Percentiles rank a stretch among this genome's conserved stretches.
Evolutionary conservation across 1,140 invertebrate genomes (phyloP).

Genomic region (Adoxophyes honmai): DNA sequence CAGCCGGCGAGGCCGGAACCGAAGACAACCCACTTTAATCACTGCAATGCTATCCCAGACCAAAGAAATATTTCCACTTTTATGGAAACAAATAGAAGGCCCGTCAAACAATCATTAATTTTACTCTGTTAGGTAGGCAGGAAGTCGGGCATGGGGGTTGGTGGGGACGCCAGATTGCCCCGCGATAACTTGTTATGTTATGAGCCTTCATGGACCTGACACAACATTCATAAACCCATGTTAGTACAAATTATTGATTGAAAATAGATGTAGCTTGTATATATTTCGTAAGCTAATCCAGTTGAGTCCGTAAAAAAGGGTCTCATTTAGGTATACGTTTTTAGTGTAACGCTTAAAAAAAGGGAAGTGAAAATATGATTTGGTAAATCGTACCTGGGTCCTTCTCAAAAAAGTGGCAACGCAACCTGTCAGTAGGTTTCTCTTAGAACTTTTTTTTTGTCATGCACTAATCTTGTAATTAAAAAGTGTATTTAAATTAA

Average conservation of each 20-base stretch:
- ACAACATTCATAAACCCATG: slow-evolving; percentile 4
- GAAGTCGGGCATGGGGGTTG: slow-evolving; percentile 37
- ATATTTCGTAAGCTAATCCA: too few relatives aligned
- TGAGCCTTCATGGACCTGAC: slow-evolving; percentile 15
- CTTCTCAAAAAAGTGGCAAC: too few relatives aligned
- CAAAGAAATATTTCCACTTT: slow-evolving; percentile 39
- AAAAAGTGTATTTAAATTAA: too few relatives aligned
- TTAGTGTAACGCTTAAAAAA: too few relatives aligned
- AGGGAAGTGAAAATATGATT: too few relatives aligned
- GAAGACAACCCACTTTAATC: slow-evolving; percentile 45
- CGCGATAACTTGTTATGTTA: slow-evolving; percentile 26
- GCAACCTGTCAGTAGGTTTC: too few relatives aligned
- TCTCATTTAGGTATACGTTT: too few relatives aligned
- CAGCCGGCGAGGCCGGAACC: slow-evolving; percentile 46
- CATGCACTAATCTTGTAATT: too few relatives aligned
- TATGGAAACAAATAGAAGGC: slow-evolving; percentile 53
- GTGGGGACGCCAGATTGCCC: slow-evolving; percentile 27
- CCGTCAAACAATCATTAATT: slow-evolving; percentile 58
- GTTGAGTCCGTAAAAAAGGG: too few relatives aligned
- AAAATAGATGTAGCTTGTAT: background rate
- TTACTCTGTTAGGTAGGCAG: slow-evolving; percentile 45
- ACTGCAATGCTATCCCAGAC: slow-evolving; percentile 20
- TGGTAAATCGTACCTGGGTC: too few relatives aligned
- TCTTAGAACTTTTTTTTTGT: too few relatives aligned
- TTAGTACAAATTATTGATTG: background rate